Evolutionary conservation across 2,888 invertebrate genomes (phyloP), one percentile per base, ranked within the genome.

Genomic region (Patella pellucida): DNA sequence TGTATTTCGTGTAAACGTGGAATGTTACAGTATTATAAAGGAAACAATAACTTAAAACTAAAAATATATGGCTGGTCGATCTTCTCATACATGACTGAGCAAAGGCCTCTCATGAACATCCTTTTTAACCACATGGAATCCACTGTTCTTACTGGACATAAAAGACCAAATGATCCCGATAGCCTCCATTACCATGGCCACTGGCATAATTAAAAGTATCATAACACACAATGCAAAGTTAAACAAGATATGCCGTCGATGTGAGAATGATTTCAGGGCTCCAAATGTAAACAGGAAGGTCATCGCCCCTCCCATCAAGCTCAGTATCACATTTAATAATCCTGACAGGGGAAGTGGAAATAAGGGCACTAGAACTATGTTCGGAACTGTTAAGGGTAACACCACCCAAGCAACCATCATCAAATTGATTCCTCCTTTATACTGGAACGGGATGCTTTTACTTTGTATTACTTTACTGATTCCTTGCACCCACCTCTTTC

Each of bases 91-190:
- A 9, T 41, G 41, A 41, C 41, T 41, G 41, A 41, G 41, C 41
- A 41, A 41, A 9, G 41, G 41, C 41, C 1, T 9, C 41, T 41
- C 41, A 41, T 41, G 76, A 50, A 68, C 16, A 70, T 86, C 84
- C 76, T 86, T 86, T 54, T 82, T 81, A 14, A 86, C 85, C 62
- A 86, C 83, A 75, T 86, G 85, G 78, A 86, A 86, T 70, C 82
- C 78, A 23, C 76, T 76, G 3, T 77, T 74, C 77, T 83, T 85
- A 27, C 78, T 67, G 2, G 80, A 77, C 62, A 79, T 76, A 5
- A 83, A 76, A 9, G 85, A 85, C 76, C 74, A 77, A 50, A 85
- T 67, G 23, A 85, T 81, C 14, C 83, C 86, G 16, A 79, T 81
- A 11, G 82, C 84, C 78, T 87, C 87, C 52, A 86, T 76, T 16